Evolutionary conservation across 2,888 invertebrate species (phyloP).

Genomic region (Agapostemon virescens): DNA sequence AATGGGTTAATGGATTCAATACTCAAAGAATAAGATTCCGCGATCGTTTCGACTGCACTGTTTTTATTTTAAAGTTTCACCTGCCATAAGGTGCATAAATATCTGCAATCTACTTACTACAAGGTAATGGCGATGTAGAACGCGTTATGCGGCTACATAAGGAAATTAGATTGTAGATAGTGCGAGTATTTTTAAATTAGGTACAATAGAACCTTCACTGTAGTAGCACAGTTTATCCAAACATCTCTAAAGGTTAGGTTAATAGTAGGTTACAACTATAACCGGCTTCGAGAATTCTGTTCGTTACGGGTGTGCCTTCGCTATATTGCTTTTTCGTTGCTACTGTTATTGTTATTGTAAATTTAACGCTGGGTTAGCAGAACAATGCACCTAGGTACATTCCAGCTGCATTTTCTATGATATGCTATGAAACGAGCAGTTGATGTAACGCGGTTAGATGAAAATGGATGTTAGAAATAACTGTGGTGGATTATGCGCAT

Average conservation of each 20-base stretch:
- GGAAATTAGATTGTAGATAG: constrained; percentile 4
- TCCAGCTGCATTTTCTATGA: neutral
- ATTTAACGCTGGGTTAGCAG: neutral
- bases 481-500: no score
- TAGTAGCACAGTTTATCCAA: neutral
- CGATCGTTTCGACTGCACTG: neutral
- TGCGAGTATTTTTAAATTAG: constrained; percentile 8
- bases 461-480: no score
- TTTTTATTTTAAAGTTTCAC: neutral
- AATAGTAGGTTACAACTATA: neutral
- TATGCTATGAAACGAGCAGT: neutral
- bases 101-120: neutral
- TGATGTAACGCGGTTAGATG: neutral
- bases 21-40: neutral
- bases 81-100: neutral
- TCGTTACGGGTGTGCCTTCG: neutral
- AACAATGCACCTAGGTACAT: neutral
- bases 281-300: neutral
- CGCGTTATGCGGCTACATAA: neutral
- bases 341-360: neutral
- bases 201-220: neutral
- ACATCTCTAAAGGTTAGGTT: constrained; percentile 3
- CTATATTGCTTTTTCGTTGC: neutral
- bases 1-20: neutral
- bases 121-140: neutral